A percentile compares a stretch with the other conserved stretches of the same genome.
phyloP scores from a whole-genome alignment of 2,797 vertebrate genomes.

The Botia almorhae region DNA sequence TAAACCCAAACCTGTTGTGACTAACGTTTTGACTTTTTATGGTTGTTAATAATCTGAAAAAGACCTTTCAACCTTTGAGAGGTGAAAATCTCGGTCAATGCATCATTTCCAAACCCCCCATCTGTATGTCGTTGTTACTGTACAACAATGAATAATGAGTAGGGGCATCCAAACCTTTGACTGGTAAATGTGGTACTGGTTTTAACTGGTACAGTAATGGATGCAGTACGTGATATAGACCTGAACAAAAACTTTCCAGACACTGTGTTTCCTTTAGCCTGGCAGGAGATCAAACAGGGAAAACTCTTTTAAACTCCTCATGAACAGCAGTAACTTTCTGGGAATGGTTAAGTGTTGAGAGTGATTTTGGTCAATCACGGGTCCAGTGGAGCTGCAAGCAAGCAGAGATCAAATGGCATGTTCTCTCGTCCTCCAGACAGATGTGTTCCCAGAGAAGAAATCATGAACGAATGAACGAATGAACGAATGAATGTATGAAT shows the following conservation, averaged over 20 bases:
- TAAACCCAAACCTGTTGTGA: too few species aligned
- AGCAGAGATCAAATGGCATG: background rate
- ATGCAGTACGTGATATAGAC: conserved; percentile 11
- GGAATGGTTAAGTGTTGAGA: conserved; percentile 40
- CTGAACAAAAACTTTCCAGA: conserved; percentile 10
- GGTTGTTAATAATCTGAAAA: too few species aligned
- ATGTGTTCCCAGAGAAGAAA: background rate
- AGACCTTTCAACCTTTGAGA: background rate
- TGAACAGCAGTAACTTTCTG: conserved; percentile 31
- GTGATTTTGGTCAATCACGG: conserved; percentile 25
- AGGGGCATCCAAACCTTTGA: too few species aligned
- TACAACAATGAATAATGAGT: too few species aligned
- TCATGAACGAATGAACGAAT: background rate
- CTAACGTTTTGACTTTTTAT: too few species aligned
- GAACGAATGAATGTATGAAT: too few species aligned
- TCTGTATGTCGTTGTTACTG: background rate
- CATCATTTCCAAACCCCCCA: background rate
- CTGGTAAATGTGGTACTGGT: too few species aligned
- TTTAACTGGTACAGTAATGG: background rate
- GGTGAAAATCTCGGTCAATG: background rate
- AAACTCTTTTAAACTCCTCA: conserved; percentile 19
- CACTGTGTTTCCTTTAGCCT: conserved; percentile 22
- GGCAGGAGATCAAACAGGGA: conserved; percentile 32
- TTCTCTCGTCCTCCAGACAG: conserved; percentile 24
- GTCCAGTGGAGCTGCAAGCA: conserved; percentile 15